These are phyloP conservation scores for Casuarius casuarius DNA, from an alignment of 2,113 vertebrate genomes.

Conservation along the genomic window DNA sequence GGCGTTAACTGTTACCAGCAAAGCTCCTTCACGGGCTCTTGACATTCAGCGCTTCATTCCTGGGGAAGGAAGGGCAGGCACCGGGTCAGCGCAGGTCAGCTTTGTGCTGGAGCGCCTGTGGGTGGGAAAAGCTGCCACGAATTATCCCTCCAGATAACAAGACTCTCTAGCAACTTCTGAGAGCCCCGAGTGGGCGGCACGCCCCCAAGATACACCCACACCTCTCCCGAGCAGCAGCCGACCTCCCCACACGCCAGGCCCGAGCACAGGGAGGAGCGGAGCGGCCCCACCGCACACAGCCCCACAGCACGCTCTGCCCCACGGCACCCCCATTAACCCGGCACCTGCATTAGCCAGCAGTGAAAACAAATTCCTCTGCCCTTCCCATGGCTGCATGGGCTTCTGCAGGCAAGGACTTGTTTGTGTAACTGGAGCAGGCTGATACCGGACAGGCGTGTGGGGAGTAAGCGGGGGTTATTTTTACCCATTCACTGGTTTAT, in stretches of 20 bases:
- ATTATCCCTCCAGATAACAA: neutral
- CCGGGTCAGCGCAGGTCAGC: neutral
- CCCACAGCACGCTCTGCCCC: neutral
- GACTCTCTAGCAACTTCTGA: too few relatives aligned
- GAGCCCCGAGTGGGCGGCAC: too few relatives aligned
- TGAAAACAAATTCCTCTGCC: neutral
- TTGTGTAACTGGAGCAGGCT: neutral
- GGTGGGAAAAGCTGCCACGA: neutral
- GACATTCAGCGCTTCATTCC: neutral
- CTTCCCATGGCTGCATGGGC: neutral
- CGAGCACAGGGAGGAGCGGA: neutral
- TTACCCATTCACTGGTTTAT: neutral
- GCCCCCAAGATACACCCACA: neutral
- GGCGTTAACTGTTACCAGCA: neutral
- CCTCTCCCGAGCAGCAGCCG: neutral
- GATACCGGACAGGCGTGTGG: neutral
- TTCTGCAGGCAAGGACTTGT: neutral
- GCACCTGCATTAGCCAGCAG: neutral
- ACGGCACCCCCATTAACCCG: neutral
- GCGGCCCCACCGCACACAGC: neutral
- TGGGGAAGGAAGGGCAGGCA: neutral
- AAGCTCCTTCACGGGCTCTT: too few relatives aligned
- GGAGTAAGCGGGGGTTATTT: neutral
- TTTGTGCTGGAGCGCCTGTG: fast-evolving
- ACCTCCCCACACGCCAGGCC: neutral